phyloP scores from a whole-genome alignment of 2,113 vertebrate genomes.

The Guaruba guarouba region DNA sequence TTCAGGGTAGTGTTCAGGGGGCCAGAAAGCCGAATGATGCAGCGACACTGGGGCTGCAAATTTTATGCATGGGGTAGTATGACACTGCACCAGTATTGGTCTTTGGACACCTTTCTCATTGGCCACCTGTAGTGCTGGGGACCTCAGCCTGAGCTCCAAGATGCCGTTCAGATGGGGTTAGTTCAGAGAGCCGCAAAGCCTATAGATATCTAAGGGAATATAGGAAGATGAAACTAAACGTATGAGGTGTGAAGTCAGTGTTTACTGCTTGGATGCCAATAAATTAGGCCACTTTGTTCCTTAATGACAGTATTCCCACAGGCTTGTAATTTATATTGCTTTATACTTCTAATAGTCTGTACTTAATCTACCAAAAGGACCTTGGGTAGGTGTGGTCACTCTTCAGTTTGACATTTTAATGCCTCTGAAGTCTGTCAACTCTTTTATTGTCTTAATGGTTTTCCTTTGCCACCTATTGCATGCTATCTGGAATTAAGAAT shows the following conservation, averaged over 20 bases:
- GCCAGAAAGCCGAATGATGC: not conserved
- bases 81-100: not conserved
- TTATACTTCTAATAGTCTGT: not conserved
- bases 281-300: not conserved
- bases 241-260: not conserved
- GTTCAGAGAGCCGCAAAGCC: not conserved
- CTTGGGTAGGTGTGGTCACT: not conserved
- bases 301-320: not conserved
- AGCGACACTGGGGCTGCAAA: not conserved
- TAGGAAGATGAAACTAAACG: not conserved
- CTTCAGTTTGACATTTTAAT: not conserved
- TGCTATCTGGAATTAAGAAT: not conserved
- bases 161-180: not conserved
- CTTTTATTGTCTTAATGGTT: not conserved
- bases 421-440: not conserved
- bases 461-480: not conserved
- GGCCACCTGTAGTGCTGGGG: not conserved
- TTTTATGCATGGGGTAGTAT: not conserved
- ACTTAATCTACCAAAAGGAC: not conserved
- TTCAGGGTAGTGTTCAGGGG: not conserved
- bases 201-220: not conserved
- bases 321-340: not conserved
- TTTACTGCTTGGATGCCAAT: not conserved
- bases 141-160: not conserved
- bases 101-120: not conserved